phyloP scores from a whole-genome alignment of 2,797 vertebrate species.

The Rousettus madagascariensis region DNA sequence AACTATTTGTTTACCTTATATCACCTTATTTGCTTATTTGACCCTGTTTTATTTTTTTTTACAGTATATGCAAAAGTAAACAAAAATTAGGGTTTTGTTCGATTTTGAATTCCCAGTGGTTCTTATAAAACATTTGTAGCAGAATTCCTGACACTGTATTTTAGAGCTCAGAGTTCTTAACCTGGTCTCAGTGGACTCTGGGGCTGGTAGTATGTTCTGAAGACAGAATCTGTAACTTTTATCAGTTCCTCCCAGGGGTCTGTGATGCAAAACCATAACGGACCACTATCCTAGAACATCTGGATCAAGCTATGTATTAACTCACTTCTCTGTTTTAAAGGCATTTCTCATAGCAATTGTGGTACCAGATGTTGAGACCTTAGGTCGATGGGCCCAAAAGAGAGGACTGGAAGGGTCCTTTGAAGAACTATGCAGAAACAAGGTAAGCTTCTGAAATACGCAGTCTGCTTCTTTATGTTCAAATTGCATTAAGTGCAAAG shows the following conservation, averaged over 20 bases:
- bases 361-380: constrained; percentile 92
- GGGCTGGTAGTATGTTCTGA: background rate
- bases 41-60: background rate
- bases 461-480: rapidly evolving
- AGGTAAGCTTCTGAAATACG: constrained; percentile 81
- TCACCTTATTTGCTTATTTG: background rate
- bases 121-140: background rate
- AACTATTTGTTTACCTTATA: background rate
- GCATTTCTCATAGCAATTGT: constrained; percentile 94
- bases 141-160: background rate
- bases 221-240: background rate
- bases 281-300: background rate
- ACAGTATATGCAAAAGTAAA: background rate
- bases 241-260: background rate
- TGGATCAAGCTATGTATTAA: background rate
- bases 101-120: background rate
- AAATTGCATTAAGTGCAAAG: rapidly evolving
- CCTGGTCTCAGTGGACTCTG: background rate
- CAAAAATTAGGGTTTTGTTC: background rate
- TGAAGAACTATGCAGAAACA: constrained; percentile 91
- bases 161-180: background rate
- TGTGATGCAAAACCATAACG: background rate
- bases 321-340: constrained; percentile 78
- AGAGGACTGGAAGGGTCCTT: constrained; percentile 91
- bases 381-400: constrained; percentile 91